Evolutionary conservation across 2,797 vertebrate species (phyloP), one percentile per base, ranked within the genome.

Genomic region (Anabacerthia variegaticeps): DNA sequence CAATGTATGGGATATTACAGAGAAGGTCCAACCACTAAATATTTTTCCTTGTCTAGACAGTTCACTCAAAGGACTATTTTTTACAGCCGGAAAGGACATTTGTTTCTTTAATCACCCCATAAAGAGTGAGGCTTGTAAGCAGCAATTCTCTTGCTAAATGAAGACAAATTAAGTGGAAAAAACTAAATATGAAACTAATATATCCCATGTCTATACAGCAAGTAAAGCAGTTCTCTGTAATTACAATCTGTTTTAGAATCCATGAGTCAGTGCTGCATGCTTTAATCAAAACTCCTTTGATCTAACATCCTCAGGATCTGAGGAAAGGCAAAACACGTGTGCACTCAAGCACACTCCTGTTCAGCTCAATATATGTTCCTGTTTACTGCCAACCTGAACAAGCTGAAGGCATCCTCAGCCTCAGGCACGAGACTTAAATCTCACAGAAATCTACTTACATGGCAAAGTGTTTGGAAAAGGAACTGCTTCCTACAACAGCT

Each of bases 1-100:
- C 63, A 85, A 62, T 46, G 44, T 58, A 68, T 87, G 83, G 63
- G 82, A 76, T 83, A 86, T 88, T 14, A 54, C 61, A 87, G 63
- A 77, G 78, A 85, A 87, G 44, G 78, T 79, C 69, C 89, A 94
- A 94, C 69, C 68, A 87, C 68, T 49, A 98, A 97, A 98, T 96
- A 94, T 97, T 95, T 97, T 96, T 90, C 77, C 95, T 96, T 58
- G 97, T 96, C 96, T 97, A 98, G 97, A 98, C 97, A 97, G 94
- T 91, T 71, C 96, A 93, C 92, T 97, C 94, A 97, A 93, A 97
- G 96, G 96, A 96, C 97, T 97, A 91, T 81, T 81, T 94, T 94
- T 94, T 94, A 69, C 30, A 77, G 94, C 91, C 91, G 71, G 93
- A 97, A 97, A 97, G 97, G 97, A 96, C 90, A 96, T 98, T 97